A percentile compares a stretch with the other conserved stretches of the same genome.
phyloP scores from a whole-genome alignment of 2,113 vertebrate genomes.

The Pelusios castaneus region DNA sequence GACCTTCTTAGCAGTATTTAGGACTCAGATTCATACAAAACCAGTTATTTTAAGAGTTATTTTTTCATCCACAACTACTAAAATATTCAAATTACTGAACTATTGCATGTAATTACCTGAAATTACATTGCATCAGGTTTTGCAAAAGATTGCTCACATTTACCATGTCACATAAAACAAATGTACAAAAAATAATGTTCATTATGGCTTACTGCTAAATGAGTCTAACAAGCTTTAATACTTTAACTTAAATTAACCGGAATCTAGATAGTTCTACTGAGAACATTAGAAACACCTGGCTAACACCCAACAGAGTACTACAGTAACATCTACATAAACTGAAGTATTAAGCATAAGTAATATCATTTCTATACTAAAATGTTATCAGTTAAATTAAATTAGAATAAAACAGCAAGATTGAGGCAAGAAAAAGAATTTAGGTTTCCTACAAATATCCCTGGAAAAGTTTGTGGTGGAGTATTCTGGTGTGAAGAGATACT shows the following conservation, averaged over 20 bases:
- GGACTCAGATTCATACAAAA: neutral
- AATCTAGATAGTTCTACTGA: neutral
- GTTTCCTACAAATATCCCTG: neutral
- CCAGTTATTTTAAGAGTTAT: neutral
- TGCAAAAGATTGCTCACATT: neutral
- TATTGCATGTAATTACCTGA: neutral
- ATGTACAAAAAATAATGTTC: neutral
- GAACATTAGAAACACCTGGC: neutral
- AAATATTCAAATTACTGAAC: neutral
- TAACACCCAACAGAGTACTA: neutral
- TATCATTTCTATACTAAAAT: neutral
- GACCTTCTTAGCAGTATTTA: neutral
- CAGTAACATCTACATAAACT: neutral
- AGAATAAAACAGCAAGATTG: neutral
- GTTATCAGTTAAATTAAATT: accelerated
- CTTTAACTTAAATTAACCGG: neutral
- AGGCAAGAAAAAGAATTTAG: neutral
- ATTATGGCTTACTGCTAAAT: neutral
- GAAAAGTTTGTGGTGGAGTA: neutral
- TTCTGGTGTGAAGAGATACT: neutral
- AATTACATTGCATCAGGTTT: neutral
- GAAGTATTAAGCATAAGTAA: neutral
- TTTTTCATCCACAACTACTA: neutral
- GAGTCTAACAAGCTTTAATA: neutral
- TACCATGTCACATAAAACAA: neutral